Conservation (phyloP, 2,797 vertebrate genomes). For the Phalloptychus januarius region DNA sequence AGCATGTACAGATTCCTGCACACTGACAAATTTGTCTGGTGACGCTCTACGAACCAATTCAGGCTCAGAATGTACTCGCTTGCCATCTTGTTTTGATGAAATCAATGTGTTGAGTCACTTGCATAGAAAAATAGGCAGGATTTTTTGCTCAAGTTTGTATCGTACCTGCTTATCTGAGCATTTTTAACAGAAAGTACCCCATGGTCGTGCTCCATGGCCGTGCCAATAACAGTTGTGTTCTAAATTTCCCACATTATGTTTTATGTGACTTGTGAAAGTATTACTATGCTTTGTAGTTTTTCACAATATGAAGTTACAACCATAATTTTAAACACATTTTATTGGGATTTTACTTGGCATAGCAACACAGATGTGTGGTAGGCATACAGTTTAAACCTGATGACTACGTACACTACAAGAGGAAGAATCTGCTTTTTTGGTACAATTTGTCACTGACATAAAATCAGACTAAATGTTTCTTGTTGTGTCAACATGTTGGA, state of each 20-base stretch:
- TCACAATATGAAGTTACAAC: not conserved
- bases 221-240: not conserved
- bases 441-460: not conserved
- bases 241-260: not conserved
- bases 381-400: not conserved
- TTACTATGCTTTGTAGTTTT: not conserved
- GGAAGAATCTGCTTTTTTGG: not conserved
- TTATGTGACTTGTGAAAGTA: not conserved
- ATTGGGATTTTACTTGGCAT: not conserved
- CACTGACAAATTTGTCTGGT: slow-evolving; percentile 10
- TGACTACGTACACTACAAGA: not conserved
- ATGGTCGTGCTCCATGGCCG: too few species aligned
- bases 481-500: not conserved
- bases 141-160: slow-evolving; percentile 13
- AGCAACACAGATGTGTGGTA: not conserved
- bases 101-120: not conserved
- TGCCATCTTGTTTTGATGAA: not conserved
- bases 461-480: not conserved
- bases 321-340: not conserved
- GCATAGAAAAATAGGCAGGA: not conserved
- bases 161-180: not conserved
- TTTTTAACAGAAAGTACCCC: not conserved
- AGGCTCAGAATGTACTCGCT: not conserved
- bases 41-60: slow-evolving; percentile 21
- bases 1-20: slow-evolving; percentile 19